A percentile compares a stretch with the other conserved stretches of the same genome.
These are phyloP conservation scores for Grus americana DNA, from an alignment of 2,113 vertebrate genomes.

Conservation along the genomic window DNA sequence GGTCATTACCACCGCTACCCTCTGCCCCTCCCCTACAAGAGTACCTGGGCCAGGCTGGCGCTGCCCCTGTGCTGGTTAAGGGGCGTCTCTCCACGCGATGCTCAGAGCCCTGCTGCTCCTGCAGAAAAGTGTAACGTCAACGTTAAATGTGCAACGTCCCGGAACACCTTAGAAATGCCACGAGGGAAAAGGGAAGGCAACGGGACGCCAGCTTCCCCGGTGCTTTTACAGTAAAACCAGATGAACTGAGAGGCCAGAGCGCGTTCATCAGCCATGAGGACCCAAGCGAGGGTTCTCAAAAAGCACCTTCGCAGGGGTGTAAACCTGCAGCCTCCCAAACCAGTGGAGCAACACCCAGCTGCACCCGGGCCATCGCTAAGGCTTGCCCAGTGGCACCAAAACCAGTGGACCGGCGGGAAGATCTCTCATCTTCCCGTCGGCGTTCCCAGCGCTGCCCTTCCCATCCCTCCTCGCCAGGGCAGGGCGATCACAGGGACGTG, in stretches of 20 bases:
- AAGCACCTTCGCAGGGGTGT: not conserved
- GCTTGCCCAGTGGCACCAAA: not conserved
- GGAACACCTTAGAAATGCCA: not conserved
- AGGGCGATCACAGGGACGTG: fast-evolving
- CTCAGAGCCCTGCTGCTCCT: not conserved
- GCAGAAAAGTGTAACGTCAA: not conserved
- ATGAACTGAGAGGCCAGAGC: not conserved
- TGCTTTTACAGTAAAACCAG: not conserved
- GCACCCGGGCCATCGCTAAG: not conserved
- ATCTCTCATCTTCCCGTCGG: not conserved
- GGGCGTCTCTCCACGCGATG: not conserved
- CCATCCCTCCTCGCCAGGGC: not conserved
- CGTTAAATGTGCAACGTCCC: fast-evolving
- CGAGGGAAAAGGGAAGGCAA: not conserved
- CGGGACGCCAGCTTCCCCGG: not conserved
- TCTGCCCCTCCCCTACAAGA: not conserved
- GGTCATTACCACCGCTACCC: not conserved
- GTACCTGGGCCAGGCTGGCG: not conserved
- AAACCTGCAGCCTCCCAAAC: not conserved
- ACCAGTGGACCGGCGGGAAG: not conserved
- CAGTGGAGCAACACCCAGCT: not conserved
- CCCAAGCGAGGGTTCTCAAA: not conserved
- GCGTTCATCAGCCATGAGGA: not conserved
- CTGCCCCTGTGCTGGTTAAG: not conserved
- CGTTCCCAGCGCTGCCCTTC: not conserved